These are phyloP conservation scores for Chloropsis hardwickii DNA, from an alignment of 2,113 vertebrate species.

Conservation along the genomic window DNA sequence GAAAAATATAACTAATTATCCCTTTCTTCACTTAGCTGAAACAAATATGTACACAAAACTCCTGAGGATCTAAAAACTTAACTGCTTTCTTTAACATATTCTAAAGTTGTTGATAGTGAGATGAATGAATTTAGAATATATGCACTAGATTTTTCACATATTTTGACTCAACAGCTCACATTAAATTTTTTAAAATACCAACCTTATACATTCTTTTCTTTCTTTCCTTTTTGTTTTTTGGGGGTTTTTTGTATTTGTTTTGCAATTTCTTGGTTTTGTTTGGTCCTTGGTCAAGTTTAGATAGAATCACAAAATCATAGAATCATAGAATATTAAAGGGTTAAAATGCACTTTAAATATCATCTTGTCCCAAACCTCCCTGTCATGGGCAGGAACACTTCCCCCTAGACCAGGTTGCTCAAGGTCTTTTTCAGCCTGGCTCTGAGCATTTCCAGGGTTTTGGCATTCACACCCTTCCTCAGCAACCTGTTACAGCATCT, in stretches of 20 bases:
- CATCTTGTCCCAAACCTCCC: not conserved
- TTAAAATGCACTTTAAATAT: not conserved
- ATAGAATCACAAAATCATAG: not conserved
- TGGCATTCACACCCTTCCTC: not conserved
- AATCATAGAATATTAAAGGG: not conserved
- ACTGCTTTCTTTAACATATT: not conserved
- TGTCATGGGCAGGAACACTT: not conserved
- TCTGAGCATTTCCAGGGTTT: not conserved
- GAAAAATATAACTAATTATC: not conserved
- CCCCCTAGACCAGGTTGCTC: not conserved
- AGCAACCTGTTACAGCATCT: not conserved
- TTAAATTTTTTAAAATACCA: not conserved
- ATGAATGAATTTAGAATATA: not conserved
- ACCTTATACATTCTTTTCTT: not conserved
- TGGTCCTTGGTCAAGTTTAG: not conserved
- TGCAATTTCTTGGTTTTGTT: not conserved
- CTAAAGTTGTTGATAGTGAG: not conserved
- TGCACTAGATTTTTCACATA: not conserved
- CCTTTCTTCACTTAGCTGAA: not conserved
- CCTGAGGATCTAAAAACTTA: not conserved
- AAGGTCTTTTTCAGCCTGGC: not conserved
- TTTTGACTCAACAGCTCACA: not conserved
- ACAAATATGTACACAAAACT: not conserved
- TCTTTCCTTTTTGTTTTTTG: not conserved
- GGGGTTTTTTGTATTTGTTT: not conserved